Evolutionary conservation across 2,113 vertebrate species (phyloP).

Genomic region (Phoenicopterus ruber): DNA sequence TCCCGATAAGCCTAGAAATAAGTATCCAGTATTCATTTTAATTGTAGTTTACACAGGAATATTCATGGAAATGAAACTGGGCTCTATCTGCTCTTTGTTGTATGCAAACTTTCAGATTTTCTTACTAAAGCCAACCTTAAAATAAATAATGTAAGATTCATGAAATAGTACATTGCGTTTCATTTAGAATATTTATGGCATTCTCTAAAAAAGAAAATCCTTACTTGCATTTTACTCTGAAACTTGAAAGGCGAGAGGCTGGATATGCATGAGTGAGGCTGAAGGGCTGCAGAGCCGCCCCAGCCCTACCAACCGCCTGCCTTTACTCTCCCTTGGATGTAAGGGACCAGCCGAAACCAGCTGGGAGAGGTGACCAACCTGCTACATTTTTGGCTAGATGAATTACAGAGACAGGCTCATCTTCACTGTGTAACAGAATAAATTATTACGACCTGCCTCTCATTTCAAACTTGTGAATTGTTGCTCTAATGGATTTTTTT

Average conservation of each 20-base stretch:
- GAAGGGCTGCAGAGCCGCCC: neutral
- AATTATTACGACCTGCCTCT: neutral
- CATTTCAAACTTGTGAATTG: neutral
- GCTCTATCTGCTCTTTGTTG: neutral
- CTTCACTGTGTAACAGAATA: neutral
- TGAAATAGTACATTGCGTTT: slow-evolving; percentile 33
- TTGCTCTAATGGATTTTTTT: neutral
- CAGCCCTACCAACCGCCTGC: neutral
- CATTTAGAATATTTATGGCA: slow-evolving; percentile 74
- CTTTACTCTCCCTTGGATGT: neutral
- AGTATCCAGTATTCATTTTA: neutral
- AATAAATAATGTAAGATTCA: slow-evolving; percentile 73
- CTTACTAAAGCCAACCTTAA: slow-evolving; percentile 61
- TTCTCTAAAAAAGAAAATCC: slow-evolving; percentile 56
- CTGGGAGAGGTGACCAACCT: neutral
- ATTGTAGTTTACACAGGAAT: neutral
- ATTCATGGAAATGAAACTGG: neutral
- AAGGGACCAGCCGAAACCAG: neutral
- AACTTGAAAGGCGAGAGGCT: slow-evolving; percentile 4
- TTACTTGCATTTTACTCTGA: slow-evolving; percentile 30
- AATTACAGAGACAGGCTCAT: neutral
- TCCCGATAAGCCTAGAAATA: neutral
- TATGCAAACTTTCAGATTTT: neutral
- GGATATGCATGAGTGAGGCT: neutral
- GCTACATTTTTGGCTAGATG: neutral